Percentiles rank a stretch among this genome's conserved stretches.
phyloP scores from a whole-genome alignment of 2,113 vertebrate genomes.

The Lethenteron camtschaticum region DNA sequence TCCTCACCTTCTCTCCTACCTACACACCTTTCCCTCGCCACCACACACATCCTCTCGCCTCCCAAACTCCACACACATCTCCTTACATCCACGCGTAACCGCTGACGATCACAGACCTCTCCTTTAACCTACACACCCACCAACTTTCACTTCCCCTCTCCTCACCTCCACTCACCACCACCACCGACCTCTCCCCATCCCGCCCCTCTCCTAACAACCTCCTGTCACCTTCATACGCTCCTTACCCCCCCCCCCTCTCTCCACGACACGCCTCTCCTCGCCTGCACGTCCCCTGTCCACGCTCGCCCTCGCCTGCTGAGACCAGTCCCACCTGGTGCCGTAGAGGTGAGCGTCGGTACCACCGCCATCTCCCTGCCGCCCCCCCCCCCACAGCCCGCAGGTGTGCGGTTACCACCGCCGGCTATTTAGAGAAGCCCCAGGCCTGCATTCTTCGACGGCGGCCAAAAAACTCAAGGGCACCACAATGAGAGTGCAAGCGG shows the following conservation, averaged over 20 bases:
- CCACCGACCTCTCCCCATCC: background rate
- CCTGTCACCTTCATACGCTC: conserved; percentile 15
- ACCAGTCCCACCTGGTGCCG: conserved; percentile 11
- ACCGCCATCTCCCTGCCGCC: too few species aligned
- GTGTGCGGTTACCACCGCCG: background rate
- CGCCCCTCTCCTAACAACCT: conserved; percentile 12
- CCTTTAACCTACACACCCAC: too few species aligned
- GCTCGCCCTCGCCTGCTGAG: conserved; percentile 15
- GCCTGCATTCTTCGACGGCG: background rate
- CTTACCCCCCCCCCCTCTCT: conserved; percentile 8
- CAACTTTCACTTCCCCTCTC: background rate
- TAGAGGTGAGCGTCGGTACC: conserved; percentile 16
- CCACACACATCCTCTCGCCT: too few species aligned
- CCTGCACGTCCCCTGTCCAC: conserved; percentile 9
- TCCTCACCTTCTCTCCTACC: background rate
- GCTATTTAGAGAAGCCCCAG: background rate
- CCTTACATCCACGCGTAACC: too few species aligned
- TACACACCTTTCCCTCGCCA: too few species aligned
- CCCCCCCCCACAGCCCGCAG: conserved; percentile 8
- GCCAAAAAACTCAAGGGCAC: conserved; percentile 8
- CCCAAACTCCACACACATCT: too few species aligned
- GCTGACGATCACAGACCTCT: too few species aligned
- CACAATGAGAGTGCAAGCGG: background rate
- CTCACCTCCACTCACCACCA: background rate
- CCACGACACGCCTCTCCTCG: background rate